Percentiles rank a stretch among this genome's conserved stretches.
Evolutionary conservation across 2,113 vertebrate species (phyloP).

Genomic region (Hystrix brachyura): DNA sequence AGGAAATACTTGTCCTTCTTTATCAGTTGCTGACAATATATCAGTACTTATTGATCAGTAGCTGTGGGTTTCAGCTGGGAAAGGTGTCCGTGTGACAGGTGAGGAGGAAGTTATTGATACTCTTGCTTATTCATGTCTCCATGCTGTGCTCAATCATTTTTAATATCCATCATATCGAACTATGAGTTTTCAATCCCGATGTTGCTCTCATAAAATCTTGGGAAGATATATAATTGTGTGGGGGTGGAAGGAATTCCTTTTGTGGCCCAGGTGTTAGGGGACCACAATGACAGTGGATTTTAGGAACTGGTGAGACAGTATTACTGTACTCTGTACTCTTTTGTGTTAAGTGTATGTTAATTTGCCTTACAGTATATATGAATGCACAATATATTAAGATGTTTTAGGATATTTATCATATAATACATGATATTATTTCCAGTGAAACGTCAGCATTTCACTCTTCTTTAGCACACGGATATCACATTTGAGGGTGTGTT

Average conservation of each 20-base stretch:
- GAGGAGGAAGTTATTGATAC: background rate
- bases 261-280: background rate
- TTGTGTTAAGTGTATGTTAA: background rate
- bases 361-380: background rate
- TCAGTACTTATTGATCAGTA: background rate
- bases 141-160: background rate
- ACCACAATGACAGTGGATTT: background rate
- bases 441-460: background rate
- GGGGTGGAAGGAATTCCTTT: background rate
- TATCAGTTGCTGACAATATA: background rate
- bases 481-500: background rate
- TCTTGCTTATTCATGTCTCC: background rate
- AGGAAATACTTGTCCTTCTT: background rate
- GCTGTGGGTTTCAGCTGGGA: background rate
- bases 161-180: background rate
- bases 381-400: background rate
- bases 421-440: background rate
- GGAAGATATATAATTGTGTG: background rate
- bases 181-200: constrained; percentile 35
- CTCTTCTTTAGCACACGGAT: background rate
- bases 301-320: background rate
- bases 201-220: constrained; percentile 16
- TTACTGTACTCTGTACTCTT: background rate
- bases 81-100: background rate
- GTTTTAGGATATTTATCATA: constrained; percentile 11